Evolutionary conservation across 2,888 invertebrate species (phyloP).

Genomic region (Gortyna flavago): DNA sequence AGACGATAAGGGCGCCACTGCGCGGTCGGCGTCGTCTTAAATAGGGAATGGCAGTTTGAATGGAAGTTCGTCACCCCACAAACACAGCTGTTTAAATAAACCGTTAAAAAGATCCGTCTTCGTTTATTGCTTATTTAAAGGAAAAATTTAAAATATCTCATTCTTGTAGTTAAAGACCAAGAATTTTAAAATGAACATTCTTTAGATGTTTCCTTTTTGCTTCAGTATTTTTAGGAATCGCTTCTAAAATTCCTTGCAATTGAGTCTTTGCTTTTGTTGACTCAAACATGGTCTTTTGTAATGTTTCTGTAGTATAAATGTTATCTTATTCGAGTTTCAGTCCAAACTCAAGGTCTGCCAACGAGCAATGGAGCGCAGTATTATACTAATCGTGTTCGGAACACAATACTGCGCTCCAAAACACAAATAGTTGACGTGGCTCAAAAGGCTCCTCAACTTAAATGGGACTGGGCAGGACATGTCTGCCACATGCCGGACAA

Average conservation of each 20-base stretch:
- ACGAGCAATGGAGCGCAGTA: too few relatives aligned
- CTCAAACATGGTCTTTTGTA: slow-evolving; percentile 19
- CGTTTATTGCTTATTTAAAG: not conserved
- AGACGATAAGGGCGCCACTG: too few relatives aligned
- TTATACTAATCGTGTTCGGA: too few relatives aligned
- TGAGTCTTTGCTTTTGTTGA: slow-evolving; percentile 33
- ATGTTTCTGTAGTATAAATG: slow-evolving; percentile 28
- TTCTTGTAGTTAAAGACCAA: slow-evolving; percentile 11
- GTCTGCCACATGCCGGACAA: too few relatives aligned
- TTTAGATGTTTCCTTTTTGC: slow-evolving; percentile 24
- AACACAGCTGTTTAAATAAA: not conserved
- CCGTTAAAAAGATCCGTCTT: not conserved
- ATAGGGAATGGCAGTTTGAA: not conserved
- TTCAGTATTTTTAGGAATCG: slow-evolving; percentile 24
- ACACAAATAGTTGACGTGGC: too few relatives aligned
- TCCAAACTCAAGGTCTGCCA: too few relatives aligned
- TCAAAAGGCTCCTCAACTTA: too few relatives aligned
- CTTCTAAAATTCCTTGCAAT: slow-evolving; percentile 31
- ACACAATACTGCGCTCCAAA: too few relatives aligned
- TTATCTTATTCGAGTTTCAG: slow-evolving; percentile 21
- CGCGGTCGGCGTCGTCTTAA: too few relatives aligned
- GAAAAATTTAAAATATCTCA: slow-evolving; percentile 8
- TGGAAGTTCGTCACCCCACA: not conserved
- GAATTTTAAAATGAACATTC: slow-evolving; percentile 47
- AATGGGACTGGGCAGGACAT: too few relatives aligned